phyloP scores from a whole-genome alignment of 2,113 vertebrate species.

The Hystrix cristata region DNA sequence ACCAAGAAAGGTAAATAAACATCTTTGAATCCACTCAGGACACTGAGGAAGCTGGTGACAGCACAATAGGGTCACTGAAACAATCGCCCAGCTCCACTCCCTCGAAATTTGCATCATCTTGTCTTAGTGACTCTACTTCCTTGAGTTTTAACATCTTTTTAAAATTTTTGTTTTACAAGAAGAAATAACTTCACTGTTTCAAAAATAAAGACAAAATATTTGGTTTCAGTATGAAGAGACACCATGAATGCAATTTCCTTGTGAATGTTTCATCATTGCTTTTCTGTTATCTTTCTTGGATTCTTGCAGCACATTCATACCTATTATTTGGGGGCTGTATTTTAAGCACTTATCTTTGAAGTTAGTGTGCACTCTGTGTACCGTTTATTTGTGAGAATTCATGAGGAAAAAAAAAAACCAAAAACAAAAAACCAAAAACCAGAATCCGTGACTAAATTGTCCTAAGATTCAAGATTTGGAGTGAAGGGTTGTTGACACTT shows the following conservation, averaged over 20 bases:
- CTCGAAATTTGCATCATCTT: not conserved
- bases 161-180: not conserved
- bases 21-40: not conserved
- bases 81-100: not conserved
- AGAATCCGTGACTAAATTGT: not conserved
- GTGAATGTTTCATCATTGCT: not conserved
- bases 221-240: not conserved
- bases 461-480: not conserved
- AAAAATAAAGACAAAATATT: not conserved
- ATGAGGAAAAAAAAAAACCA: not conserved
- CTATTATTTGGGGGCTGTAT: not conserved
- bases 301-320: not conserved
- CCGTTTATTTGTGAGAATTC: not conserved
- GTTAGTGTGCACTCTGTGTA: not conserved
- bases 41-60: not conserved
- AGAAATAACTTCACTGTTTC: not conserved
- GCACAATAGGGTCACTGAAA: not conserved
- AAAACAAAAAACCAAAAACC: not conserved
- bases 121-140: not conserved
- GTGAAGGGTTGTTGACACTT: not conserved
- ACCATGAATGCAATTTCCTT: not conserved
- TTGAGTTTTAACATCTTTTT: not conserved
- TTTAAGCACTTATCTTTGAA: constrained; percentile 35
- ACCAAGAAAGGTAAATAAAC: not conserved
- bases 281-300: not conserved